A percentile compares a stretch with the other conserved stretches of the same genome.
These are phyloP conservation scores for Pachyrhynchus sulphureomaculatus DNA, from an alignment of 1,140 invertebrate genomes.

Conservation along the genomic window DNA sequence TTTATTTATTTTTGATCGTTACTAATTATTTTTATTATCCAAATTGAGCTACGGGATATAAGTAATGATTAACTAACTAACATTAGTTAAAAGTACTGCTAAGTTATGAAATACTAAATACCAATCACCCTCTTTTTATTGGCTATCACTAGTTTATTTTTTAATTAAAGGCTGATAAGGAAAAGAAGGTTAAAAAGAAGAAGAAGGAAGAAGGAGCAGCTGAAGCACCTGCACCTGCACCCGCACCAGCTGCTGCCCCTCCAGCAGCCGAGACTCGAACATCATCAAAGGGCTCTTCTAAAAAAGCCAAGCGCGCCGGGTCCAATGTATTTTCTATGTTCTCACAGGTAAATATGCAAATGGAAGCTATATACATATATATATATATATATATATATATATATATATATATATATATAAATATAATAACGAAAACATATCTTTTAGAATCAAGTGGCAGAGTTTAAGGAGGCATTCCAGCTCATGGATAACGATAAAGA, in stretches of 20 bases:
- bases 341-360: slow-evolving; percentile 58
- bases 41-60: too few species aligned
- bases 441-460: slow-evolving; percentile 85
- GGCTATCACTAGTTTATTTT: slow-evolving; percentile 3
- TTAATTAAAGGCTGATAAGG: slow-evolving; percentile 68
- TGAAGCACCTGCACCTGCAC: slow-evolving; percentile 62
- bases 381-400: too few species aligned
- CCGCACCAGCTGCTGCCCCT: slow-evolving; percentile 59
- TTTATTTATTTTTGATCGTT: too few species aligned
- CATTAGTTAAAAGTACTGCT: too few species aligned
- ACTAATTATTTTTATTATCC: too few species aligned
- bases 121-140: neutral
- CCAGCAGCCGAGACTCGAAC: slow-evolving; percentile 59
- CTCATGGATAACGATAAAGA: slow-evolving; percentile 99
- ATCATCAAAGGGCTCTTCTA: slow-evolving; percentile 64
- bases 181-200: slow-evolving; percentile 82
- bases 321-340: slow-evolving; percentile 96
- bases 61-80: too few species aligned
- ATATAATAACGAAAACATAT: too few species aligned
- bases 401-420: too few species aligned
- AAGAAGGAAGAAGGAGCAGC: slow-evolving; percentile 76
- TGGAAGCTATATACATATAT: neutral
- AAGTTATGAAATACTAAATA: too few species aligned
- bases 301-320: slow-evolving; percentile 81
- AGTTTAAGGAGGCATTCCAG: slow-evolving; percentile 97